Conservation (phyloP, 2,888 invertebrate genomes). For the Crematogaster levior region DNA sequence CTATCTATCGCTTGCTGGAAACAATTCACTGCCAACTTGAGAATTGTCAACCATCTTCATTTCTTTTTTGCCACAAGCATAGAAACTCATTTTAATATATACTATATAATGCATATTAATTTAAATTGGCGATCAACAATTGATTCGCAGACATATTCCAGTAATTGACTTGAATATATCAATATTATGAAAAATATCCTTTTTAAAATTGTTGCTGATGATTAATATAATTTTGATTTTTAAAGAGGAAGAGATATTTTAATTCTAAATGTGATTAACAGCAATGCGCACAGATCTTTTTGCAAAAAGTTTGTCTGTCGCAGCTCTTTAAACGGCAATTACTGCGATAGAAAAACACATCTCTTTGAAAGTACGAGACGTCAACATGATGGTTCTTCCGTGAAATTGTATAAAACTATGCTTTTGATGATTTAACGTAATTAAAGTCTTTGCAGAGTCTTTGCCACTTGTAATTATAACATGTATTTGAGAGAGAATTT, state of each 20-base stretch:
- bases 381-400: conserved; percentile 21
- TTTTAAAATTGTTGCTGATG: not conserved
- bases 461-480: conserved; percentile 25
- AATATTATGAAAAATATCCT: not conserved
- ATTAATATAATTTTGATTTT: not conserved
- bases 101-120: not conserved
- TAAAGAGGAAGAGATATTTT: not conserved
- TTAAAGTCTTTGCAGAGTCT: conserved; percentile 28
- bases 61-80: not conserved
- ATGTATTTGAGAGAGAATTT: conserved; percentile 21
- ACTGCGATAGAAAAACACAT: conserved; percentile 35
- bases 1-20: not conserved
- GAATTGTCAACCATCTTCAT: not conserved
- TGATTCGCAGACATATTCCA: not conserved
- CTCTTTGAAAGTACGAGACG: conserved; percentile 28
- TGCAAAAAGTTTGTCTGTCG: not conserved
- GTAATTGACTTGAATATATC: not conserved
- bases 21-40: not conserved
- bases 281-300: conserved; percentile 6
- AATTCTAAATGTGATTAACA: conserved; percentile 16
- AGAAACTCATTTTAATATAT: not conserved
- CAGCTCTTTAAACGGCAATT: conserved; percentile 35
- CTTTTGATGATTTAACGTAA: conserved; percentile 41
- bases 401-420: conserved; percentile 40
- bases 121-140: not conserved